A percentile compares a stretch with the other conserved stretches of the same genome.
Conservation (phyloP, 2,113 vertebrate species). For the Callospermophilus lateralis region DNA sequence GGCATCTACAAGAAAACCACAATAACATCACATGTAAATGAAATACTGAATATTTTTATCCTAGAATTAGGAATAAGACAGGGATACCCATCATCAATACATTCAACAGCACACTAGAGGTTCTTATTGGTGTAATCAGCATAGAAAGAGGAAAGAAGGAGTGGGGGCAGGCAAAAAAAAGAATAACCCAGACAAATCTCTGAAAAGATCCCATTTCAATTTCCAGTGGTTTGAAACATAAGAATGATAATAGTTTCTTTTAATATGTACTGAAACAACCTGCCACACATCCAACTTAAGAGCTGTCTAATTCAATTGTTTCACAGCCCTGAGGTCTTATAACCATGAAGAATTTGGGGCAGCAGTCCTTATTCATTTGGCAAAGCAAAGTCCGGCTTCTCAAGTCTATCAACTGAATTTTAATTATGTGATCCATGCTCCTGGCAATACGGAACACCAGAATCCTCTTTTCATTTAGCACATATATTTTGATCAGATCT, state of each 20-base stretch:
- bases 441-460: neutral
- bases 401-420: slow-evolving; percentile 22
- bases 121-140: neutral
- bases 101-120: neutral
- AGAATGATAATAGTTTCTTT: neutral
- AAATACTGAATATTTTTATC: slow-evolving; percentile 6
- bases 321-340: slow-evolving; percentile 1
- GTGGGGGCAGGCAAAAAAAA: neutral
- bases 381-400: neutral
- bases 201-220: slow-evolving; percentile 35
- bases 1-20: neutral
- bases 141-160: neutral
- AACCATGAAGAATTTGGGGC: neutral
- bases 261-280: neutral
- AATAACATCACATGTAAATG: neutral
- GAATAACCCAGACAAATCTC: neutral
- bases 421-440: neutral
- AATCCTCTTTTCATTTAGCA: slow-evolving; percentile 30
- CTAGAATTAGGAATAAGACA: slow-evolving; percentile 19
- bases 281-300: neutral
- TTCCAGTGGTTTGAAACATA: neutral
- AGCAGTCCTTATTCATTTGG: neutral
- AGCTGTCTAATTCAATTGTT: neutral
- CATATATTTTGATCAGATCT: slow-evolving; percentile 4
- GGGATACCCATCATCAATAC: neutral